These are phyloP conservation scores for Ephestia elutella DNA, from an alignment of 1,140 invertebrate genomes.

Conservation along the genomic window DNA sequence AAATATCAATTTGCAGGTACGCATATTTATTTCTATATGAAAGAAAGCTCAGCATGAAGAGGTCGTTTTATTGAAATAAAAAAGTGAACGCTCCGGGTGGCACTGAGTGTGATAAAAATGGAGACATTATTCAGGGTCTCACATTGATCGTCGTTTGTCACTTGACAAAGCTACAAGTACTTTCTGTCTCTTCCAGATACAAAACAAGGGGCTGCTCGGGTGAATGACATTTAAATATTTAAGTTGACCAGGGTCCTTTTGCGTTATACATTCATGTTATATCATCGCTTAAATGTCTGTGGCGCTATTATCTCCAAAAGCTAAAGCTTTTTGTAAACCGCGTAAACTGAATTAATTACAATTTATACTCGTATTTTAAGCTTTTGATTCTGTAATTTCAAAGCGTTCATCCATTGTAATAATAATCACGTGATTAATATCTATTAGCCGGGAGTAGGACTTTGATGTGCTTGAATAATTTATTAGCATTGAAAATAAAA, in stretches of 20 bases:
- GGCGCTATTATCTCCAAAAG: not conserved
- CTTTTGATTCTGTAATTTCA: not conserved
- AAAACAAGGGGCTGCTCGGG: not conserved
- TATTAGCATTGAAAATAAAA: not conserved
- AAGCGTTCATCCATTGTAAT: not conserved
- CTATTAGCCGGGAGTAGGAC: not conserved
- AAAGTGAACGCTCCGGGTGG: conserved; percentile 19
- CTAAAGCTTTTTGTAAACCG: not conserved
- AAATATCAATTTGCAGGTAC: not conserved
- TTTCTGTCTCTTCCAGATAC: not conserved
- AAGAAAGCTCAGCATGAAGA: not conserved
- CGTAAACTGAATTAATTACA: not conserved
- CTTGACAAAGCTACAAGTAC: conserved; percentile 7
- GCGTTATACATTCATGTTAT: not conserved
- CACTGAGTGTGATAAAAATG: conserved; percentile 22
- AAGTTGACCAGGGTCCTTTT: not conserved
- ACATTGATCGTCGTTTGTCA: conserved; percentile 19
- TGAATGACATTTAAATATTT: conserved; percentile 8
- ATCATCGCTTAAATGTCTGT: not conserved
- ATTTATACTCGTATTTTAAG: conserved; percentile 1
- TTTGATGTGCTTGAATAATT: not conserved
- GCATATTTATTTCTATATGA: not conserved
- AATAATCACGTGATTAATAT: not conserved
- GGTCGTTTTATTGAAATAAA: conserved; percentile 22
- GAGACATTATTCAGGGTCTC: conserved; percentile 26